Conservation (phyloP, 2,797 vertebrate species). For the Cirrhinus molitorella region DNA sequence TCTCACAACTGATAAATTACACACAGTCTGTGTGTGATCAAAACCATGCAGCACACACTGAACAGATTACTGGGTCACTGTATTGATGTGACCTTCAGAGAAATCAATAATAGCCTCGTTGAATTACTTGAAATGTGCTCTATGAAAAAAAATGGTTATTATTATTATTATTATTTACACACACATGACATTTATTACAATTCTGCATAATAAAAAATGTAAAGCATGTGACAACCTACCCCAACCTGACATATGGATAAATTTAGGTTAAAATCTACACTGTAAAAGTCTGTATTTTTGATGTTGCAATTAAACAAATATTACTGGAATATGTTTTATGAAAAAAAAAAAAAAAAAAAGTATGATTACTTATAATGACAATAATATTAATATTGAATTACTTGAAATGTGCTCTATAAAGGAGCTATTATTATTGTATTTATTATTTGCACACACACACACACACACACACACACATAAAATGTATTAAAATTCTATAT, state of each 20-base stretch:
- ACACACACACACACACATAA: neutral
- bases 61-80: constrained; percentile 3
- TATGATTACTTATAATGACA: neutral
- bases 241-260: no score
- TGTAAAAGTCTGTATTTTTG: no score
- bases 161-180: neutral
- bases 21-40: constrained; percentile 7
- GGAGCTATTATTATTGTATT: no score
- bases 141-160: neutral
- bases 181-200: neutral
- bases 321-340: no score
- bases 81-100: constrained; percentile 24
- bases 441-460: neutral
- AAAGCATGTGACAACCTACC: neutral
- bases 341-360: no score
- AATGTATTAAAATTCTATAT: neutral
- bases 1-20: constrained; percentile 19
- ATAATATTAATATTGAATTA: no score
- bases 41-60: neutral
- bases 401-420: no score
- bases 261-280: no score
- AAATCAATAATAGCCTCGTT: constrained; percentile 15
- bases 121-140: neutral
- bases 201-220: neutral
- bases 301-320: no score